These are phyloP conservation scores for Gymnoscopelus microlampas DNA, from an alignment of 2,797 vertebrate genomes.

Conservation along the genomic window DNA sequence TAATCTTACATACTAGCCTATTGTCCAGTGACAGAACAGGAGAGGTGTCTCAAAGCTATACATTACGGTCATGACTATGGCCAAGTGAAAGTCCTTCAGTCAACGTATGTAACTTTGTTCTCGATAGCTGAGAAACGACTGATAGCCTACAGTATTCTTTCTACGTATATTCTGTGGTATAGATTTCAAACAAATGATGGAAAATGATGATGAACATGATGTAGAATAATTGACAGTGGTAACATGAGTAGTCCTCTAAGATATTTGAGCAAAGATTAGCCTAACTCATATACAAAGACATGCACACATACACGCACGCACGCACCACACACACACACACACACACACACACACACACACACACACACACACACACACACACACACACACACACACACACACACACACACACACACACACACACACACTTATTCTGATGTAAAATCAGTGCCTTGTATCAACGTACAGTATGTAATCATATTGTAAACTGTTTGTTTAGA, in stretches of 20 bases:
- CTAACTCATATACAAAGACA: not conserved
- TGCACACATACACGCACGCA: no score
- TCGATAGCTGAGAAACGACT: not conserved
- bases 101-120: not conserved
- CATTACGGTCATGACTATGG: slow-evolving; percentile 11
- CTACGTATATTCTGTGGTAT: not conserved
- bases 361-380: no score
- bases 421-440: no score
- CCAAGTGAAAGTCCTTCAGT: slow-evolving; percentile 1
- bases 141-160: not conserved
- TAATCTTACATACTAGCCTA: not conserved
- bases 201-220: not conserved
- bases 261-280: not conserved
- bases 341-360: no score
- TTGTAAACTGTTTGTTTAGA: no score
- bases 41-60: slow-evolving; percentile 18
- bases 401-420: no score
- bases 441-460: no score
- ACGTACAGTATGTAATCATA: no score
- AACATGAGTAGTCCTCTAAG: not conserved
- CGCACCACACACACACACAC: no score
- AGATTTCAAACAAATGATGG: not conserved
- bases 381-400: no score
- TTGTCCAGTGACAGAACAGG: not conserved
- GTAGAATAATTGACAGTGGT: not conserved